These are phyloP conservation scores for Ciconia maguari DNA, from an alignment of 2,113 vertebrate genomes.

Conservation along the genomic window DNA sequence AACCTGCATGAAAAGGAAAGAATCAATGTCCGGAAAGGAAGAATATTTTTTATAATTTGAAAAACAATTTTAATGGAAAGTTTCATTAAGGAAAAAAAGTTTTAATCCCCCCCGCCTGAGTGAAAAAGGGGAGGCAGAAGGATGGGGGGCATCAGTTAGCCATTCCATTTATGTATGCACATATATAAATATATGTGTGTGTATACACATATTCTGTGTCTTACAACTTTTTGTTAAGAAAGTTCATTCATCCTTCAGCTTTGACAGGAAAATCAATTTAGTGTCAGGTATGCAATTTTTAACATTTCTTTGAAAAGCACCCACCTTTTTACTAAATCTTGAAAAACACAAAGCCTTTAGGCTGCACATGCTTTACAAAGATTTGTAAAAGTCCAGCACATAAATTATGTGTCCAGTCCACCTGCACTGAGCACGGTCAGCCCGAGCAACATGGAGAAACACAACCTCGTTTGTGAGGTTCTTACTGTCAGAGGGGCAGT, in stretches of 20 bases:
- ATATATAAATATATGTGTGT: background rate
- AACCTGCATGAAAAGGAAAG: accelerated
- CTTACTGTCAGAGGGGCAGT: background rate
- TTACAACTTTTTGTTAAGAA: background rate
- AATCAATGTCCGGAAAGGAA: background rate
- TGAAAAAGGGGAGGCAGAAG: background rate
- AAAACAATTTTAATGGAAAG: background rate
- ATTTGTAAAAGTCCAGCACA: background rate
- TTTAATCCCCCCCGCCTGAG: accelerated
- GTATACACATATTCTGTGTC: background rate
- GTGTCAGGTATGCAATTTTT: background rate
- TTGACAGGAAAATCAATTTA: background rate
- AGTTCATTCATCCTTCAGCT: background rate
- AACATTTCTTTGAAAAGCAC: background rate
- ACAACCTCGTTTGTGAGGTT: background rate
- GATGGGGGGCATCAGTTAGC: background rate
- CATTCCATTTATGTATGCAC: background rate
- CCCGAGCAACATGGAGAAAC: background rate
- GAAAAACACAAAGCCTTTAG: background rate
- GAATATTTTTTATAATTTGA: background rate
- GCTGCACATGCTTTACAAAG: background rate
- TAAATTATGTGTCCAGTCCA: background rate
- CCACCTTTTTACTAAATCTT: background rate
- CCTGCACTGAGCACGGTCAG: background rate
- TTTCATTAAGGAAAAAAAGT: background rate